A percentile compares a stretch with the other conserved stretches of the same genome.
Conservation (phyloP, 2,888 invertebrate species). For the Leptinotarsa peninsularis region DNA sequence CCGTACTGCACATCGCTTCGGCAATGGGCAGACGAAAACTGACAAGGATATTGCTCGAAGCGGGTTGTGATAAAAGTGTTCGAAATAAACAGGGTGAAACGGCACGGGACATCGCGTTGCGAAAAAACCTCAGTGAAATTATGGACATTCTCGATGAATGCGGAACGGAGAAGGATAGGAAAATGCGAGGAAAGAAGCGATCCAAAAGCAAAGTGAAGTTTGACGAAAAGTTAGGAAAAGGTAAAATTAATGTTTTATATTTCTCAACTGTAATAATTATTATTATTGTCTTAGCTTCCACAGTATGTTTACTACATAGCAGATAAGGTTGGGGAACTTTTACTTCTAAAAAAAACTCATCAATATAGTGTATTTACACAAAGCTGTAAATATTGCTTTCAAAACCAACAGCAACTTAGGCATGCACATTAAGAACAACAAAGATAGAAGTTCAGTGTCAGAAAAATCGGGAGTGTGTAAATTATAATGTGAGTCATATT, state of each 20-base stretch:
- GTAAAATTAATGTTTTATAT: not conserved
- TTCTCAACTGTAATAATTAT: not conserved
- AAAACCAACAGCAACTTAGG: too few relatives aligned
- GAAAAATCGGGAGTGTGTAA: too few relatives aligned
- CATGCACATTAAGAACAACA: too few relatives aligned
- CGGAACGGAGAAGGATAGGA: constrained; percentile 66
- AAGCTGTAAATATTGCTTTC: too few relatives aligned
- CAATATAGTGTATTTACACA: too few relatives aligned
- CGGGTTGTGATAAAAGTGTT: constrained; percentile 79
- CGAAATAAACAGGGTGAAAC: constrained; percentile 91
- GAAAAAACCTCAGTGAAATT: constrained; percentile 89
- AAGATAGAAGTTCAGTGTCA: too few relatives aligned
- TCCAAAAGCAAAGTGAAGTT: constrained; percentile 64
- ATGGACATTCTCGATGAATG: constrained; percentile 78
- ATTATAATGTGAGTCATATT: too few relatives aligned
- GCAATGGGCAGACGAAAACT: constrained; percentile 94
- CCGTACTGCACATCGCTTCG: constrained; percentile 91
- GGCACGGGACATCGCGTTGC: constrained; percentile 86
- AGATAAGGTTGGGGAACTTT: too few relatives aligned
- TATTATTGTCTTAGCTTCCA: not conserved
- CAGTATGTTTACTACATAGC: too few relatives aligned
- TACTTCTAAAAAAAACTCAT: too few relatives aligned
- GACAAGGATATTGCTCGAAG: constrained; percentile 89
- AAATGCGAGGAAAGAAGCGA: constrained; percentile 68
- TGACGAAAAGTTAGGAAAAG: constrained; percentile 45